Evolutionary conservation across 2,113 vertebrate species (phyloP).

Genomic region (Nothobranchius kuhntae): DNA sequence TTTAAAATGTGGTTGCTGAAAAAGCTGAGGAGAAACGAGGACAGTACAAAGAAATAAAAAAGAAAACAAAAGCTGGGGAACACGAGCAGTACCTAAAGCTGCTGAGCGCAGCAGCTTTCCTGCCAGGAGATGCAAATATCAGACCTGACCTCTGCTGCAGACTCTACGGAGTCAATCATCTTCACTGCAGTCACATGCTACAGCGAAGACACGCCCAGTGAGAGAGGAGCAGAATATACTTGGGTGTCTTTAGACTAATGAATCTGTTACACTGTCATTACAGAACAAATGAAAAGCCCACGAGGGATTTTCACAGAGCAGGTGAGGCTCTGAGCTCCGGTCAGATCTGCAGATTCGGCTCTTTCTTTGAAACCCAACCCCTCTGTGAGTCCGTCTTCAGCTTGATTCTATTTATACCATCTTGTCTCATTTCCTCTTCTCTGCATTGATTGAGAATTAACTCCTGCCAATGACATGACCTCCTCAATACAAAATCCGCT

Average conservation of each 20-base stretch:
- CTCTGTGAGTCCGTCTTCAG: constrained; percentile 13
- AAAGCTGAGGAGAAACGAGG: constrained; percentile 6
- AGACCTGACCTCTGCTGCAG: constrained; percentile 53
- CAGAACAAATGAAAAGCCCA: constrained; percentile 43
- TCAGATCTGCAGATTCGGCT: constrained; percentile 70
- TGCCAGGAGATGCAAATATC: constrained; percentile 46
- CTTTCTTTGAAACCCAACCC: constrained; percentile 54
- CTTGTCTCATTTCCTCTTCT: constrained; percentile 21
- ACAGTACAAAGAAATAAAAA: constrained; percentile 15
- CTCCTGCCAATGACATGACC: constrained; percentile 47
- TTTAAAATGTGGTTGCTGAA: neutral
- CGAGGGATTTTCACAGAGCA: constrained; percentile 33
- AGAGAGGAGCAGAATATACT: neutral
- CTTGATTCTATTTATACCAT: constrained; percentile 20
- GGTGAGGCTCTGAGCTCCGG: constrained; percentile 36
- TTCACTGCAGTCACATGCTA: neutral
- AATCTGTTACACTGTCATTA: constrained; percentile 31
- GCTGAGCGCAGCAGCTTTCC: constrained; percentile 37
- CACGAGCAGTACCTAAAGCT: constrained; percentile 41
- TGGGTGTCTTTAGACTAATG: constrained; percentile 1
- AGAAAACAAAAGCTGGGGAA: constrained; percentile 24
- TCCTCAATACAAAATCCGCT: constrained; percentile 45
- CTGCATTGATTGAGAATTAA: neutral
- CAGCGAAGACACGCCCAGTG: neutral
- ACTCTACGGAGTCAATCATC: constrained; percentile 57